These are phyloP conservation scores for Brachypodius melanocephalos DNA, from an alignment of 2,113 vertebrate genomes.

Conservation along the genomic window DNA sequence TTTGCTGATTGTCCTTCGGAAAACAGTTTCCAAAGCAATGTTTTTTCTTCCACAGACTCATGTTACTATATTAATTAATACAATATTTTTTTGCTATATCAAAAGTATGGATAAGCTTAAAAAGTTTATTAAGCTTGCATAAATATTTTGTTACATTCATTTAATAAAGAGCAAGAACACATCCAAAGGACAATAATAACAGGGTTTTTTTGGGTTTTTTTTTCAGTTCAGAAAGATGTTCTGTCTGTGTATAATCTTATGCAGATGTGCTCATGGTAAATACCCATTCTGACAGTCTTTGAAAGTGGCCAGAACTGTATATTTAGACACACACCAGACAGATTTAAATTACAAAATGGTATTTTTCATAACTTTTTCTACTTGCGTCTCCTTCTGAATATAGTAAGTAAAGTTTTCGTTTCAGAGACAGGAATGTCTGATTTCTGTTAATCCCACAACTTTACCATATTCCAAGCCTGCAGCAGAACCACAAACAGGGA, in stretches of 20 bases:
- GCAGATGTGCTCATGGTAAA: conserved; percentile 68
- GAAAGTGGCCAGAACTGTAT: conserved; percentile 60
- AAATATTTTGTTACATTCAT: conserved; percentile 48
- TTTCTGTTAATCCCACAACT: conserved; percentile 67
- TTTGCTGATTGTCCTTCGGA: conserved; percentile 38
- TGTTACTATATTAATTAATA: conserved; percentile 17
- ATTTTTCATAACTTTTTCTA: conserved; percentile 60
- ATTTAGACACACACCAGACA: conserved; percentile 42
- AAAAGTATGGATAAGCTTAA: conserved; percentile 10
- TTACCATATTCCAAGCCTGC: conserved; percentile 1
- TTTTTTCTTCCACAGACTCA: conserved; percentile 25
- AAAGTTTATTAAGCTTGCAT: conserved; percentile 27
- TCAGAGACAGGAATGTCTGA: conserved; percentile 65
- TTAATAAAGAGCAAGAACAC: conserved; percentile 56
- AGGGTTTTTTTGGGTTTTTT: background rate
- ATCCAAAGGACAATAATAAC: conserved; percentile 31
- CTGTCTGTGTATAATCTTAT: conserved; percentile 57
- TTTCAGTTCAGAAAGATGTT: conserved; percentile 9
- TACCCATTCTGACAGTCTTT: conserved; percentile 27
- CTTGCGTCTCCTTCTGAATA: conserved; percentile 31
- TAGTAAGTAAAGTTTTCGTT: conserved; percentile 46
- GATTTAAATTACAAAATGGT: conserved; percentile 55
- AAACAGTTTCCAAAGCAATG: conserved; percentile 18
- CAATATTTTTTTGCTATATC: conserved; percentile 3
- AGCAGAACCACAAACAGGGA: conserved; percentile 18